Base-by-base conservation (phyloP, 2,113 vertebrate species). In the Pipa parva region DNA sequence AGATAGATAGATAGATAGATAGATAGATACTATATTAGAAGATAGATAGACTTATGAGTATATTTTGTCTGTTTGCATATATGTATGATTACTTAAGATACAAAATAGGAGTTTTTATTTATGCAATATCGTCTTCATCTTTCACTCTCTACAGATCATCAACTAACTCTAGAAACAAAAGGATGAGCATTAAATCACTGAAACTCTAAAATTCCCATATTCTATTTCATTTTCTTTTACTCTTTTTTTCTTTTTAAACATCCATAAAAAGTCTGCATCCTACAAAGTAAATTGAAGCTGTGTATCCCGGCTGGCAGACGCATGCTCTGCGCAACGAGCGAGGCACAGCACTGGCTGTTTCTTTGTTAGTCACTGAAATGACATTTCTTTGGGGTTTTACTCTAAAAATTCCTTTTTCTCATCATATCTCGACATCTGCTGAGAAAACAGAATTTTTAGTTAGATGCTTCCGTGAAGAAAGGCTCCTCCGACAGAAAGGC, bases 361-460 rank as follows among this genome's bases (percentile, higher is more conserved):
- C 75, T 83, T 76, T 59, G 78, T 72, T 80, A 87, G 81, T 78
- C 72, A 83, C 71, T 78, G 64, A 87, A 87, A 75, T 82, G 79
- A 77, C 78, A 80, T 89, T 89, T 87, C 85, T 90, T 79, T 81
- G 78, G 81, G 85, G 79, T 85, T 87, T 81, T 82, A 69, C 61
- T 60, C 81, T 76, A 80, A 84, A 81, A 83, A 76, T 80, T 80
- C 76, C 75, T 86, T 78, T 84, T 82, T 83, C 75, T 46, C 77
- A 75, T 83, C 74, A 68, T 83, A 79, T 83, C 78, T 87, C 84
- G 85, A 87, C 80, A 85, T 84, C 81, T 85, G 82, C 74, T 83
- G 79, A 81, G 79, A 71, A 78, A 84, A 80, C 77, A 72, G 79
- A 78, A 80, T 85, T 81, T 84, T 81, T 81, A 80, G 79, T 81